phyloP scores from a whole-genome alignment of 2,888 invertebrate genomes.

The Oscheius myriophilus region DNA sequence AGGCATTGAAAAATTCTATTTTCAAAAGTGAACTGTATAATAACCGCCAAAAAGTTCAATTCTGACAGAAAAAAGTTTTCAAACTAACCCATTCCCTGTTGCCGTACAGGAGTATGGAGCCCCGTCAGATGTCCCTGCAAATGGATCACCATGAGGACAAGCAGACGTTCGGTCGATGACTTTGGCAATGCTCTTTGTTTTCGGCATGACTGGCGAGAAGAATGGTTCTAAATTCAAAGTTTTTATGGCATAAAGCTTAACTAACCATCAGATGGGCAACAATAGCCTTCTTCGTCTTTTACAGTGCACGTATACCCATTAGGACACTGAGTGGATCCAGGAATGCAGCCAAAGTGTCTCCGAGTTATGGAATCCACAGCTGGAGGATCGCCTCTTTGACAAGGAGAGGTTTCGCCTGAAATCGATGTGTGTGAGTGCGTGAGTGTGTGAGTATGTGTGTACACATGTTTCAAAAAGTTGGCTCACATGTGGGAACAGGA shows the following conservation, averaged over 20 bases:
- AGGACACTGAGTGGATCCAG: constrained; percentile 42
- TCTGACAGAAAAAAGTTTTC: not conserved
- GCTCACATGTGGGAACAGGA: constrained; percentile 17
- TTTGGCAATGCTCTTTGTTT: not conserved
- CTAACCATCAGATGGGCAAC: constrained; percentile 8
- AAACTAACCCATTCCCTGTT: constrained; percentile 13
- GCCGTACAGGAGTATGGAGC: constrained; percentile 50
- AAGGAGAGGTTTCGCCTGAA: constrained; percentile 14
- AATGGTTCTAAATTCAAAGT: constrained; percentile 15
- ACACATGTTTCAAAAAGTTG: no score
- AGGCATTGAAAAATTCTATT: no score
- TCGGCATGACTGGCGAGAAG: constrained; percentile 5
- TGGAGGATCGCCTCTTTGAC: constrained; percentile 1
- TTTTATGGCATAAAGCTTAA: not conserved
- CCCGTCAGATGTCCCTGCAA: constrained; percentile 48
- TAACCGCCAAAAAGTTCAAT: no score
- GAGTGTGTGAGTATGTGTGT: no score
- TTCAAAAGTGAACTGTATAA: no score
- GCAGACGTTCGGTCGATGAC: not conserved
- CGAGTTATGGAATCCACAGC: constrained; percentile 11
- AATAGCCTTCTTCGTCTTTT: constrained; percentile 31
- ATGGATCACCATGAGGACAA: constrained; percentile 61
- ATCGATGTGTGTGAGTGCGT: not conserved
- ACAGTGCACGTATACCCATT: constrained; percentile 57
- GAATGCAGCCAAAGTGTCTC: constrained; percentile 17